Base-by-base conservation (phyloP, 2,113 vertebrate genomes). In the Cathartes aura region DNA sequence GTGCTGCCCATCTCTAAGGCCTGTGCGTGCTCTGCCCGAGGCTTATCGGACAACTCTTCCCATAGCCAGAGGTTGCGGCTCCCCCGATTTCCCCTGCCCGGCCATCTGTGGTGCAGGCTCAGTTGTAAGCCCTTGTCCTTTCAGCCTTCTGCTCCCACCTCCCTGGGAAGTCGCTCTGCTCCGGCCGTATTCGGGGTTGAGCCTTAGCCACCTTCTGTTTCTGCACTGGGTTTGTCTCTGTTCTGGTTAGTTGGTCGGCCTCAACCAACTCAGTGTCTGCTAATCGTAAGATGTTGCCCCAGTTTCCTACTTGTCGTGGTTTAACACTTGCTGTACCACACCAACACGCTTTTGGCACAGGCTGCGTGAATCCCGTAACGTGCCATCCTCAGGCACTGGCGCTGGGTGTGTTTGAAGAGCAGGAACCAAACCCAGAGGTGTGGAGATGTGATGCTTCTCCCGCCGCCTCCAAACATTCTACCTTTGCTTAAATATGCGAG, bases 341-440 rank as follows among this genome's bases (percentile, higher is more conserved):
- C 13, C 58, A 24, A 21, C 15, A 9, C 1, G 1, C 27, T 34
- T 30, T 2, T 32, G 66, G 27, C 43, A 71, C 21, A 32, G n/a
- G 32, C n/a, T 9, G 7, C 3, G 19, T 9, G 52, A 67, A n/a
- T 22, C 11, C 56, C 3, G 0, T 8, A 17, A 17, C 0, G 1
- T 23, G 12, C 9, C 24, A 7, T 26, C 24, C 82, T 67, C 86
- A 13, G 12, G 26, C 38, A 12, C 47, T 2, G 10, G 6, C 43
- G 23, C 10, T 2, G 10, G 0, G 20, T 10, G 29, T 3, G 23
- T 26, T 55, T 63, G 9, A 52, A 26, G 47, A 32, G 15, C 60
- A 48, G 62, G n/a, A 79, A 30, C 2, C 24, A 27, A 53, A 79
- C 19, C 1, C 5, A 47, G 45, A 53, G 23, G 26, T 24, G 30